Evolutionary conservation across 2,113 vertebrate genomes (phyloP), one percentile per base, ranked within the genome.

Genomic region (Amazona guildingii): DNA sequence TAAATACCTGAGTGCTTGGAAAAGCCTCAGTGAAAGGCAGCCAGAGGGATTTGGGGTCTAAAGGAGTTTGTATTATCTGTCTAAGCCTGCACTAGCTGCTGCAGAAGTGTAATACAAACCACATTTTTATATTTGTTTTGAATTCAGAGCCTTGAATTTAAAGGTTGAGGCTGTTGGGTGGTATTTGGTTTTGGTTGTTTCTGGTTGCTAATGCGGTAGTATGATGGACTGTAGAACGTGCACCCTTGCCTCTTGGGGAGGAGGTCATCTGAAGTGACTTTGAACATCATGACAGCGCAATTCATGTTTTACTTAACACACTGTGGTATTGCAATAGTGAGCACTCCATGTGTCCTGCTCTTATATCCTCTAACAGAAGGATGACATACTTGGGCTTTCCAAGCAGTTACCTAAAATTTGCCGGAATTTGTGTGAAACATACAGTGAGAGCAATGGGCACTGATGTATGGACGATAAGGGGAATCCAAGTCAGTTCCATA

Each of bases 31-130:
- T 51, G 90, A 72, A 93, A 93, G 83, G 88, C 92, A 81, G 76
- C 73, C 94, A 41, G 88, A 23, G 75, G 92, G 94, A 76, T 94
- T 82, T 95, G 77, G 68, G 86, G 9, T 90, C 37, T 91, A 27
- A 46, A 79, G 57, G 64, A 49, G 74, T 73, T 81, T 29, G 43
- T 86, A n/a, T 93, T 83, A 24, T 86, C 85, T 94, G 44, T 62
- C 57, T 66, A 17, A 75, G 67, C 74, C 63, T 19, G 18, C 20
- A 1, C 6, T 66, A 75, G 69, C 90, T 87, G 70, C 86, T 77
- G 69, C 74, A 35, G 54, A 33, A 90, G 64, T 10, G 55, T 81
- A 88, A 90, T 54, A 33, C 44, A 46, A 68, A 94, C 28, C 43
- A 61, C 23, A 3, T 49, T 86, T 64, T 43, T 66, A n/a, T 31